phyloP scores from a whole-genome alignment of 2,888 invertebrate species.

The Pristionchus fissidentatus region DNA sequence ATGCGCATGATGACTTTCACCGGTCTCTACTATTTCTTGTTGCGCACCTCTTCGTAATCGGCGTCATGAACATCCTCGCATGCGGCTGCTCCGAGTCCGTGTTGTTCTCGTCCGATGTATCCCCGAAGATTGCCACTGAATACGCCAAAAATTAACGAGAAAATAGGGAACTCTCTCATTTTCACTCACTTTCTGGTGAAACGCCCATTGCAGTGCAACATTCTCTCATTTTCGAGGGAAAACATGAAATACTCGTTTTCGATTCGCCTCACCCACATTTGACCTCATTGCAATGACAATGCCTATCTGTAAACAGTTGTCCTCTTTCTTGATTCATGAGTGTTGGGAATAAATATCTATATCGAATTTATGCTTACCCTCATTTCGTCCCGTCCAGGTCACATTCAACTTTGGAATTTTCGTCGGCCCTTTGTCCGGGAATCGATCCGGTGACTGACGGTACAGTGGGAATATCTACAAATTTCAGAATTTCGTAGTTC shows the following conservation, averaged over 20 bases:
- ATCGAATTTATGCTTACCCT: conserved; percentile 64
- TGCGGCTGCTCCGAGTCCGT: conserved; percentile 67
- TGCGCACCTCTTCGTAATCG: conserved; percentile 13
- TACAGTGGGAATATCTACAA: conserved; percentile 57
- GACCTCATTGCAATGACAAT: too few species aligned
- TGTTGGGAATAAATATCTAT: conserved; percentile 10
- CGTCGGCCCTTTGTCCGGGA: conserved; percentile 60
- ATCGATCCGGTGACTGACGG: conserved; percentile 64
- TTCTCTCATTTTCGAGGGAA: neutral
- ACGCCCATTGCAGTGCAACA: too few species aligned
- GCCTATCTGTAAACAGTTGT: neutral
- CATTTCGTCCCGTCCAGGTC: conserved; percentile 75
- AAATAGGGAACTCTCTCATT: neutral
- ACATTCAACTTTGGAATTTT: conserved; percentile 70
- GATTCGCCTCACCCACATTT: conserved; percentile 1
- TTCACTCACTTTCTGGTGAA: neutral
- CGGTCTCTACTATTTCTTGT: too few species aligned
- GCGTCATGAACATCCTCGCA: conserved; percentile 34
- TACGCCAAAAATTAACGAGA: too few species aligned
- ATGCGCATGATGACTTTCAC: too few species aligned
- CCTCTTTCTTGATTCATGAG: neutral
- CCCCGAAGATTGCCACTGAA: conserved; percentile 73
- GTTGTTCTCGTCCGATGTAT: conserved; percentile 72
- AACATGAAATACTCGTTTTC: too few species aligned
- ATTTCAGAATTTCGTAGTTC: too few species aligned